These are phyloP conservation scores for Akabosia matsudoensis DNA, from an alignment of 1,140 invertebrate species.

Conservation along the genomic window DNA sequence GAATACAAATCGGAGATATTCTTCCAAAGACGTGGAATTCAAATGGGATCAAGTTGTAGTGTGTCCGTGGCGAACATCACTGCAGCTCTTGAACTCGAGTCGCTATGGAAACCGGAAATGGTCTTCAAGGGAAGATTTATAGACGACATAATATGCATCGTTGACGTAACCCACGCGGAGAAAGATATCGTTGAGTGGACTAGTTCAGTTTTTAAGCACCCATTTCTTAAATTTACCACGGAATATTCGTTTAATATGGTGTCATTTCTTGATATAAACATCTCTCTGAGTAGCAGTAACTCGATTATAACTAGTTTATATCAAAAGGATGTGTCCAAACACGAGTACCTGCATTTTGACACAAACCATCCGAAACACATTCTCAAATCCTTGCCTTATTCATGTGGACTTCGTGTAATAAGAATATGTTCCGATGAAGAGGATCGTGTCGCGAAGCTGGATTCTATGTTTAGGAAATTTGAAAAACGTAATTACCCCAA, in stretches of 20 bases:
- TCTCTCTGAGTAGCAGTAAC: neutral
- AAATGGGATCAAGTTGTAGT: neutral
- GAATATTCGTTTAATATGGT: neutral
- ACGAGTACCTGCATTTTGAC: neutral
- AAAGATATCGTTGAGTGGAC: neutral
- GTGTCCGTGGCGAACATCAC: constrained; percentile 9
- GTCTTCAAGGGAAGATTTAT: constrained; percentile 14
- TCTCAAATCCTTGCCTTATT: neutral
- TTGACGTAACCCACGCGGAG: neutral
- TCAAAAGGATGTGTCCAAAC: neutral
- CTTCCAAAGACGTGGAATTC: neutral
- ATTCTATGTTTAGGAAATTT: too few species aligned
- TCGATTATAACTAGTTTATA: neutral
- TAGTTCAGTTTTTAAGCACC: neutral
- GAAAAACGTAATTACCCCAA: too few species aligned
- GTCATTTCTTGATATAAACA: neutral
- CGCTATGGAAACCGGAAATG: neutral
- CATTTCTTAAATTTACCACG: neutral
- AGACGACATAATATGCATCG: neutral
- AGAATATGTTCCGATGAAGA: neutral
- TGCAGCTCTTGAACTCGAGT: neutral
- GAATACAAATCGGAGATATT: neutral
- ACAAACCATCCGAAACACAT: constrained; percentile 8
- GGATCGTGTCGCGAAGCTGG: too few species aligned
- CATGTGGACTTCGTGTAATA: neutral